A percentile compares a stretch with the other conserved stretches of the same genome.
phyloP scores from a whole-genome alignment of 1,140 invertebrate species.

The Diorhabda sublineata region DNA sequence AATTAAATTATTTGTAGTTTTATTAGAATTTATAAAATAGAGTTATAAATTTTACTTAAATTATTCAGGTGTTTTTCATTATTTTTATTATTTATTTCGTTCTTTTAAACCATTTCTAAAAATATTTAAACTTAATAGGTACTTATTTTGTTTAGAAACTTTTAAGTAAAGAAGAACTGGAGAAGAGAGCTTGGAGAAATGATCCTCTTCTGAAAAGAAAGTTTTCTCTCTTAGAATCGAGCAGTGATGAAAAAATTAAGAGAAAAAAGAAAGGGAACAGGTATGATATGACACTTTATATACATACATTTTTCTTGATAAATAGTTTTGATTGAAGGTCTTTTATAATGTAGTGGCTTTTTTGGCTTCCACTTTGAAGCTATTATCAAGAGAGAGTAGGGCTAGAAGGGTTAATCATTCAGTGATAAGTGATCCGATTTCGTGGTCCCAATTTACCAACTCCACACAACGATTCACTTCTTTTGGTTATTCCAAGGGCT shows the following conservation, averaged over 20 bases:
- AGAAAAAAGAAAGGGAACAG: conserved; percentile 2
- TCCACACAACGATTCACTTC: no score
- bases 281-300: background rate
- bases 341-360: background rate
- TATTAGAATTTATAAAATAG: no score
- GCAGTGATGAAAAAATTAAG: background rate
- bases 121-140: background rate
- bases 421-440: no score
- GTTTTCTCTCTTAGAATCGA: background rate
- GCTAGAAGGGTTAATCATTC: no score
- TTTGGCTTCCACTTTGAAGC: no score
- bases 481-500: no score
- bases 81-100: background rate
- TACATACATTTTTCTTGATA: background rate
- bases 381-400: no score
- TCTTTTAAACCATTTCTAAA: background rate
- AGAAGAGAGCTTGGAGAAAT: conserved; percentile 14
- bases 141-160: conserved; percentile 1
- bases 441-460: no score
- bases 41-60: background rate
- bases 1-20: no score
- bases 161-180: conserved; percentile 8
- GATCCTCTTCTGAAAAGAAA: conserved; percentile 14
- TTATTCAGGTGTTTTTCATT: background rate
- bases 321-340: background rate